These are phyloP conservation scores for Lagocephalus sceleratus DNA, from an alignment of 2,797 vertebrate species.

Conservation along the genomic window DNA sequence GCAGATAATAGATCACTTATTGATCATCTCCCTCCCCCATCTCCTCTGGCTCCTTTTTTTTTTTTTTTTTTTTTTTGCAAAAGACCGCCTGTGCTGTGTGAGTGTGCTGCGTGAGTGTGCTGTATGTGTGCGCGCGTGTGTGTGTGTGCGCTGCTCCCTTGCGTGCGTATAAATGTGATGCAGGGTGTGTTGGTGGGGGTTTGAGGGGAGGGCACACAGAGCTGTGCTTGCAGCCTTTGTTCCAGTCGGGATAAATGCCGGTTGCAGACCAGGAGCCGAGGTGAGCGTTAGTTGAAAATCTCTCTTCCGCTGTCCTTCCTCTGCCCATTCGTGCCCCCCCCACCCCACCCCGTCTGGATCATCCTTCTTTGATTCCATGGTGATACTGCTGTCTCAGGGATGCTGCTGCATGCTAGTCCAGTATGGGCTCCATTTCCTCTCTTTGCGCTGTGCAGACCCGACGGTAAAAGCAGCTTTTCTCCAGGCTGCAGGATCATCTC, in stretches of 20 bases:
- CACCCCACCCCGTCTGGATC: slow-evolving; percentile 9
- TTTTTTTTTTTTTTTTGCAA: slow-evolving; percentile 14
- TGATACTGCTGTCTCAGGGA: slow-evolving; percentile 61
- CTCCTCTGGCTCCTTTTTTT: slow-evolving; percentile 20
- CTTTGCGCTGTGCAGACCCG: slow-evolving; percentile 79
- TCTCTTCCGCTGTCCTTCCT: slow-evolving; percentile 37
- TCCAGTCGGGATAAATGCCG: slow-evolving; percentile 53
- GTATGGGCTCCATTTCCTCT: slow-evolving; percentile 75
- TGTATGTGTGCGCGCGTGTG: slow-evolving; percentile 17
- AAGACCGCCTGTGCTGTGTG: slow-evolving; percentile 1
- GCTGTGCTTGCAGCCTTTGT: slow-evolving; percentile 66
- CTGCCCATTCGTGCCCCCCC: slow-evolving; percentile 19
- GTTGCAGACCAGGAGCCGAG: slow-evolving; percentile 58
- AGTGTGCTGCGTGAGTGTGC: slow-evolving; percentile 24
- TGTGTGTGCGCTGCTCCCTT: slow-evolving; percentile 25
- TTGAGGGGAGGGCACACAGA: slow-evolving; percentile 42
- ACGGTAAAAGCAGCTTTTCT: slow-evolving; percentile 78
- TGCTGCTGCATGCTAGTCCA: slow-evolving; percentile 55
- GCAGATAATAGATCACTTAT: slow-evolving; percentile 37
- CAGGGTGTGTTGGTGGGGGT: slow-evolving; percentile 46
- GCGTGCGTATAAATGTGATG: slow-evolving; percentile 37
- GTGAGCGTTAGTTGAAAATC: slow-evolving; percentile 63
- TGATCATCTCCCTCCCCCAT: slow-evolving; percentile 41
- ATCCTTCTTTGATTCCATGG: slow-evolving; percentile 32
- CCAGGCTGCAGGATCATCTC: slow-evolving; percentile 29